A percentile compares a stretch with the other conserved stretches of the same genome.
These are phyloP conservation scores for Hippopotamyrus pictus DNA, from an alignment of 2,797 vertebrate genomes.

Conservation along the genomic window DNA sequence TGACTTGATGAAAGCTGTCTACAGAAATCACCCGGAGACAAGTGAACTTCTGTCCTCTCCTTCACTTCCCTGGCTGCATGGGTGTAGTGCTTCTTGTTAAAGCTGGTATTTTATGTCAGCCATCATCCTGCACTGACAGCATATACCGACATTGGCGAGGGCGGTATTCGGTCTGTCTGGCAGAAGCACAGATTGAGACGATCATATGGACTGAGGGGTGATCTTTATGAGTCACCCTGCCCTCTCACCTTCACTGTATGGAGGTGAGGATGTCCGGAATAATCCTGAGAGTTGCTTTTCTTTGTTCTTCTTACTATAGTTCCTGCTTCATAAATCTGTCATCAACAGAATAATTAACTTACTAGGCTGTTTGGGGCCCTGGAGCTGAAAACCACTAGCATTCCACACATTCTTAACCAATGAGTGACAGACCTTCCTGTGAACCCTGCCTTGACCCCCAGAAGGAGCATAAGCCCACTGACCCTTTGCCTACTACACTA, in stretches of 20 bases:
- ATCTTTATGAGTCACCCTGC: neutral
- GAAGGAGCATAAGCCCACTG: neutral
- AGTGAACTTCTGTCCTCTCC: neutral
- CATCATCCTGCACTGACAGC: neutral
- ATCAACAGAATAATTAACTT: constrained; percentile 4
- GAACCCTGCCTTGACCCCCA: constrained; percentile 2
- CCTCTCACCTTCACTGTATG: neutral
- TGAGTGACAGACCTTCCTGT: neutral
- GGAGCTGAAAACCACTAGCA: neutral
- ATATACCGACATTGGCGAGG: neutral
- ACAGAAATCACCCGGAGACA: neutral
- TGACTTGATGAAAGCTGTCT: neutral
- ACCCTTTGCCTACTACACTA: neutral
- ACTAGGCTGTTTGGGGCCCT: neutral
- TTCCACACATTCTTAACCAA: neutral
- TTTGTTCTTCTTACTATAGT: neutral
- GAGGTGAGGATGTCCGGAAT: neutral
- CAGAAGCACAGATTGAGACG: neutral
- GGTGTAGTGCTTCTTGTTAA: neutral
- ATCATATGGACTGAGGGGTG: neutral
- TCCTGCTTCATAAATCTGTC: constrained; percentile 22
- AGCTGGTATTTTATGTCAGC: neutral
- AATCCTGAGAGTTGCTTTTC: neutral
- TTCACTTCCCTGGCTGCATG: neutral
- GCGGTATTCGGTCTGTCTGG: neutral